A percentile compares a stretch with the other conserved stretches of the same genome.
Evolutionary conservation across 2,888 invertebrate genomes (phyloP).

Genomic region (Dione vanillae): DNA sequence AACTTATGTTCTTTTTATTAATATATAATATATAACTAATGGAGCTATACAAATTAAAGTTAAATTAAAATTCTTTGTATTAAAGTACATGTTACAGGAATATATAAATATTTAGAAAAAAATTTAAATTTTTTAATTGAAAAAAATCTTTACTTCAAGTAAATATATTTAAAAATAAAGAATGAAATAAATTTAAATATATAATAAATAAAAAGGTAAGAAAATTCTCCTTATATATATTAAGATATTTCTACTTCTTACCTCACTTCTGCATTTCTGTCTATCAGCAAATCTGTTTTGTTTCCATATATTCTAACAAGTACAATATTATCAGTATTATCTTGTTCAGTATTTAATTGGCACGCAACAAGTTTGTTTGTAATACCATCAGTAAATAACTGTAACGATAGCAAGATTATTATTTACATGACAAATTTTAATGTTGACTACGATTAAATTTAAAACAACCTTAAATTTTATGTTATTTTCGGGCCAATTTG

Average conservation of each 20-base stretch:
- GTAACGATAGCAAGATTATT: conserved; percentile 48
- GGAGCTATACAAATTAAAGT: too few species aligned
- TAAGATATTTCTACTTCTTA: conserved; percentile 55
- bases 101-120: too few species aligned
- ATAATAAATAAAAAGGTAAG: not conserved
- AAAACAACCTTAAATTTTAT: conserved; percentile 88
- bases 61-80: too few species aligned
- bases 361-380: conserved; percentile 96
- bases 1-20: too few species aligned
- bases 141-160: too few species aligned
- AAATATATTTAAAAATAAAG: too few species aligned
- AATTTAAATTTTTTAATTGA: too few species aligned
- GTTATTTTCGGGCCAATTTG: conserved; percentile 86
- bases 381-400: conserved; percentile 97
- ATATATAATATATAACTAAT: too few species aligned
- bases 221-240: not conserved
- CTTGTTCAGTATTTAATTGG: conserved; percentile 67
- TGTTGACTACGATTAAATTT: conserved; percentile 3
- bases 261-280: conserved; percentile 92
- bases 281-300: conserved; percentile 96
- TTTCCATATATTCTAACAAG: conserved; percentile 96
- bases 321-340: conserved; percentile 85
- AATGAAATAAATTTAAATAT: too few species aligned
- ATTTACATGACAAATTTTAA: not conserved
- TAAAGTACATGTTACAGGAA: too few species aligned